phyloP scores from a whole-genome alignment of 2,797 vertebrate species.

The Carduelis carduelis region DNA sequence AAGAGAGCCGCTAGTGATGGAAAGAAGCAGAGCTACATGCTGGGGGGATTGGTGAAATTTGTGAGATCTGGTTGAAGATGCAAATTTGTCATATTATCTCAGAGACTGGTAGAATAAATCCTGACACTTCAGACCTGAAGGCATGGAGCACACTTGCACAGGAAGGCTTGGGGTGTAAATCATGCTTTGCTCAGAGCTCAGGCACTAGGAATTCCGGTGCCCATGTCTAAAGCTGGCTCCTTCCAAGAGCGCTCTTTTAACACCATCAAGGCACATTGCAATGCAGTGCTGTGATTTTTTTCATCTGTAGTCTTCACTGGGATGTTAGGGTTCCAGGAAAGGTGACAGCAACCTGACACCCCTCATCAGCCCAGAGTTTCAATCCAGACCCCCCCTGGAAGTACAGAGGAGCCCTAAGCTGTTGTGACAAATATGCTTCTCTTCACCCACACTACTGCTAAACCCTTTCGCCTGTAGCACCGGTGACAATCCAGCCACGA shows the following conservation, averaged over 20 bases:
- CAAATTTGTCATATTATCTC: neutral
- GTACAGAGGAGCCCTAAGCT: neutral
- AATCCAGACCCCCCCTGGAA: neutral
- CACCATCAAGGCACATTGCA: neutral
- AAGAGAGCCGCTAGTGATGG: neutral
- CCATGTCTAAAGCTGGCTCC: neutral
- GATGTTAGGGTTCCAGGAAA: neutral
- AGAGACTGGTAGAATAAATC: neutral
- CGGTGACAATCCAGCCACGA: slow-evolving; percentile 19
- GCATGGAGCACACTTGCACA: neutral
- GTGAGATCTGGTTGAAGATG: neutral
- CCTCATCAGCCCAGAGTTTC: neutral
- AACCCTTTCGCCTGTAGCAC: neutral
- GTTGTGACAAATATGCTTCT: neutral
- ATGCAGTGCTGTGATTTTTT: neutral
- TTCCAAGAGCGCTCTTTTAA: neutral
- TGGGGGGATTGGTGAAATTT: neutral
- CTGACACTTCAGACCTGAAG: slow-evolving; percentile 18
- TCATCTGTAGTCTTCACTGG: neutral
- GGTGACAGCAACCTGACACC: neutral
- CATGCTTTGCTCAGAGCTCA: neutral
- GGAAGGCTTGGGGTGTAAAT: neutral
- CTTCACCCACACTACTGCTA: neutral
- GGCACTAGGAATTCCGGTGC: neutral
- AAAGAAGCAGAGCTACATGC: neutral